Evolutionary conservation across 2,888 invertebrate species (phyloP), one percentile per base, ranked within the genome.

Genomic region (Plebejus anna): DNA sequence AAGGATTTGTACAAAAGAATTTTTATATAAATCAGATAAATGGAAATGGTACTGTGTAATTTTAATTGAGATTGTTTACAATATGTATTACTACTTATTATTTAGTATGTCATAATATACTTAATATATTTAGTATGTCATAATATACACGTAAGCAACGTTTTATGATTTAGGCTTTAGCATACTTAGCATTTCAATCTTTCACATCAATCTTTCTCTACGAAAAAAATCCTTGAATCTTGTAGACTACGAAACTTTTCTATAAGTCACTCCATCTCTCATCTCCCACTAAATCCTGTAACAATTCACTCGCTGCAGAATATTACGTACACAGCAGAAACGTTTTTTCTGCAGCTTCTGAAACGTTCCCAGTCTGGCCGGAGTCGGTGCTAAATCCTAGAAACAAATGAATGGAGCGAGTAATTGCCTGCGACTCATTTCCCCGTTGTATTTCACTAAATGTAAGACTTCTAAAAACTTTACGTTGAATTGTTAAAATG

Each of bases 371-470:
- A 36, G 47, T 22, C 22, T 47, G 22, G 72, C 13, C 47, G 32
- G 55, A 2, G 32, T 2, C 51, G 47, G 73, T 55, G 28, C 32
- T 51, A 13, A 73, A 73, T 55, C 73, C 73, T 22, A 55, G 47
- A 51, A 55, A 55, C 55, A 73, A 73, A 73, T 73, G 73, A 73
- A 73, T 73, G 55, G 51, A 55, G 32, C 55, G 51, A 51, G 73
- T 73, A 73, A 73, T 73, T 73, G 73, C 73, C 73, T 51, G 73
- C 73, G 73, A 73, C 73, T 51, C 51, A 32, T 51, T 32, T 55
- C 73, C 32, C 42, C 42, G 71, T 42, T 73, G 55, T 72, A 28
- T 51, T 51, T 28, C 28, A 51, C 51, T 73, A 51, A 73, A 73
- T 73, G 28, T 73, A 51, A 73, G 51, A 73, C 7, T 32, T 51